Evolutionary conservation across 2,113 vertebrate species (phyloP).

Genomic region (Petaurus breviceps): DNA sequence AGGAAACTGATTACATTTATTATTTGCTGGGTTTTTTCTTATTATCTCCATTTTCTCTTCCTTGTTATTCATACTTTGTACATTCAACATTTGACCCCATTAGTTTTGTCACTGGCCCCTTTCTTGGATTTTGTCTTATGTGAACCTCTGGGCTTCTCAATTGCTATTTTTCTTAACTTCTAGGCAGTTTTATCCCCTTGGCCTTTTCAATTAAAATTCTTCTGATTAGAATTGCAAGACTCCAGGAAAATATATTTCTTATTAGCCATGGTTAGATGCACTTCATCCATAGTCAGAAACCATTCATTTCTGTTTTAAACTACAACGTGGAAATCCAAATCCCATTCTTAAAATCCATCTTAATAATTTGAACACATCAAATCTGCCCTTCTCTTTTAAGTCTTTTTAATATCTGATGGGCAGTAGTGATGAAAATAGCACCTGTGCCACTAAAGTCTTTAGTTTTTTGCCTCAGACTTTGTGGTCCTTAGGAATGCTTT

Average conservation of each 20-base stretch:
- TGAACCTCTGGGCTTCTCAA: too few relatives aligned
- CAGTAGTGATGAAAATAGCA: neutral
- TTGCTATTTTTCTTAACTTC: neutral
- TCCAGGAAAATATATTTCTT: neutral
- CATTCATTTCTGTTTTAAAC: neutral
- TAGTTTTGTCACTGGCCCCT: too few relatives aligned
- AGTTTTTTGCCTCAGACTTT: neutral
- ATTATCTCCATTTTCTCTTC: too few relatives aligned
- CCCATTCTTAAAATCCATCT: neutral
- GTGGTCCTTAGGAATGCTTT: neutral
- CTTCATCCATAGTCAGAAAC: neutral
- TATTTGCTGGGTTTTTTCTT: too few relatives aligned
- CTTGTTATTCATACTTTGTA: too few relatives aligned
- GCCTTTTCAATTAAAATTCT: neutral
- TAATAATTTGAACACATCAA: neutral
- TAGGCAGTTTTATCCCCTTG: neutral
- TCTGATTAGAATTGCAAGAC: neutral
- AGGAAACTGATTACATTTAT: too few relatives aligned
- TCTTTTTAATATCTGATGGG: neutral
- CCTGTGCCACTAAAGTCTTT: neutral
- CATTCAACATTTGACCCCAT: too few relatives aligned
- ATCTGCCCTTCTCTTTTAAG: neutral
- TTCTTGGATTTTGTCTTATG: too few relatives aligned
- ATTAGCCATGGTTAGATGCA: neutral
- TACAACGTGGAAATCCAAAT: neutral